Conservation (phyloP, 2,888 invertebrate genomes). For the Nomada flava region DNA sequence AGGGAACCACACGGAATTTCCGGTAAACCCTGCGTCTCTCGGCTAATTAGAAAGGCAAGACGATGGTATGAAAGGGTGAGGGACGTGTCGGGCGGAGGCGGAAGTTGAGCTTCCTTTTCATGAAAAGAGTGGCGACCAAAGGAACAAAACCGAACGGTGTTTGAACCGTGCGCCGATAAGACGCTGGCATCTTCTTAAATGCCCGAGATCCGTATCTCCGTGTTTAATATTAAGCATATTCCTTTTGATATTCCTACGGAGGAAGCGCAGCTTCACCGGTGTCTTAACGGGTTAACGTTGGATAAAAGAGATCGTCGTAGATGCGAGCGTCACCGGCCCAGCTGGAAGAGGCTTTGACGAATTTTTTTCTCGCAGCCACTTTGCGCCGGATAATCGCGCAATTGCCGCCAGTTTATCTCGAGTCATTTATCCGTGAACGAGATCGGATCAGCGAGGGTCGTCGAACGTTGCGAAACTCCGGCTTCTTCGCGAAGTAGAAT, state of each 20-base stretch:
- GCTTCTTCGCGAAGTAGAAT: neutral
- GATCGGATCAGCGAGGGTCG: constrained; percentile 13
- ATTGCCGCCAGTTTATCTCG: constrained; percentile 51
- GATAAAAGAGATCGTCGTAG: constrained; percentile 58
- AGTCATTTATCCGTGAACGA: constrained; percentile 42
- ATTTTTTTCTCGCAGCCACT: constrained; percentile 61
- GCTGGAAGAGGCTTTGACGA: constrained; percentile 58
- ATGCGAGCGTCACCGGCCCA: constrained; percentile 36
- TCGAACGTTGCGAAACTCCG: constrained; percentile 15
- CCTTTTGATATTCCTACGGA: constrained; percentile 77
- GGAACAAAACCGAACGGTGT: constrained; percentile 75
- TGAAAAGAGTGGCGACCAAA: constrained; percentile 64
- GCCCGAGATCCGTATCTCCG: constrained; percentile 76
- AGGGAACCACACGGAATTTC: constrained; percentile 58
- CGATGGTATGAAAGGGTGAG: constrained; percentile 29
- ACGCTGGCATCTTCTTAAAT: constrained; percentile 74
- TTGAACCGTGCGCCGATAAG: constrained; percentile 71
- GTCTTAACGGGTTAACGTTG: constrained; percentile 66
- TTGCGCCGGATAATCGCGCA: constrained; percentile 59
- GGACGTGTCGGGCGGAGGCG: constrained; percentile 24
- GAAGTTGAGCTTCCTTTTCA: constrained; percentile 53
- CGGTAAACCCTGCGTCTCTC: constrained; percentile 55
- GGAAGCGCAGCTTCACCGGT: constrained; percentile 47
- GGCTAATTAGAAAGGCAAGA: constrained; percentile 68
- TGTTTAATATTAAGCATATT: constrained; percentile 80